Base-by-base conservation (phyloP, 2,113 vertebrate genomes). In the Anoura caudifer region DNA sequence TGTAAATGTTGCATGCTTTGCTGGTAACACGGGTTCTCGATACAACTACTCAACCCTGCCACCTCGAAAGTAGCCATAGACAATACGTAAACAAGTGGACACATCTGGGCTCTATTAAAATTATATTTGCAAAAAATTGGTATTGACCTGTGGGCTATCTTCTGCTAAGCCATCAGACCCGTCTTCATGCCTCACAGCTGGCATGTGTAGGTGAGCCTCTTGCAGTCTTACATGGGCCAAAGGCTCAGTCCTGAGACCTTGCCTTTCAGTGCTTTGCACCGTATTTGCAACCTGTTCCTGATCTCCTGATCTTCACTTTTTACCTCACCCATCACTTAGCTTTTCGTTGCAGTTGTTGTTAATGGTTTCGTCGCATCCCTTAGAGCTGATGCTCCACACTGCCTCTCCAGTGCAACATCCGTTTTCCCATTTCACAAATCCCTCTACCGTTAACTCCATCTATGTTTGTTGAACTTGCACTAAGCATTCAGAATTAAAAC, bases 371-470 rank as follows among this genome's bases (percentile, higher is more conserved):
- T 36, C 52, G 56, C 47, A 85, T 61, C 79, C 61, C 28, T 96
- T 63, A 2, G 19, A 93, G 47, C 41, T 36, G 8, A 69, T 67
- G 31, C 52, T 93, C 33, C 79, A 31, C 10, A 77, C 15, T 36
- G 7, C 56, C 41, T 59, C 38, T 77, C 38, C 8, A 52, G n/a
- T 26, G 3, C 24, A 8, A 61, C 20, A 54, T 47, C 61, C 38
- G 67, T 70, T 36, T 79, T 89, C 45, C 47, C 84, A 28, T 43
- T 84, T 92, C 83, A 69, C 63, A 92, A 87, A 96, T 92, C 56
- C 3, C 26, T 93, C 33, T 43, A 19, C 43, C 43, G 72, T 77
- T 84, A 75, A 85, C 50, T 65, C 33, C 31, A 90, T 16, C 14
- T 94, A 24, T 20, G 20, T 90, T 65, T 70, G 67, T 8, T 90